phyloP scores from a whole-genome alignment of 2,797 vertebrate genomes.

The Cercopithecus neglectus region DNA sequence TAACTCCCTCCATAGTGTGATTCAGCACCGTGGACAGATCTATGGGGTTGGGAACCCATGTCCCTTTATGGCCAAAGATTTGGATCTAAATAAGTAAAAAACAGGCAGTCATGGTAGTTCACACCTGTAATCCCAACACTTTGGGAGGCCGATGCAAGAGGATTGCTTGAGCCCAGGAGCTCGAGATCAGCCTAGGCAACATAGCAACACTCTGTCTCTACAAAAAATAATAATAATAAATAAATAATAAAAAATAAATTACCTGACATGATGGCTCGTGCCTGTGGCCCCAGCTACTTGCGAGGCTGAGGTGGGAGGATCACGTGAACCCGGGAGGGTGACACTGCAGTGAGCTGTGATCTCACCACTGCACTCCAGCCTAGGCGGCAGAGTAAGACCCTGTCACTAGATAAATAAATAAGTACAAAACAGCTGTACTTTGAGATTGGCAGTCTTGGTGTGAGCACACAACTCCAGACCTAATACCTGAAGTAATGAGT shows the following conservation, averaged over 20 bases:
- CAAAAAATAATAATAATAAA: background rate
- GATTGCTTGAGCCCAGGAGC: background rate
- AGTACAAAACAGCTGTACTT: background rate
- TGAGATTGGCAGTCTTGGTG: background rate
- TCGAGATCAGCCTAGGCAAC: background rate
- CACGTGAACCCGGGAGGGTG: background rate
- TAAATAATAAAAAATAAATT: no score
- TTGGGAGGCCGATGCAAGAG: background rate
- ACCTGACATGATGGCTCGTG: background rate
- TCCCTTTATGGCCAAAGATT: background rate
- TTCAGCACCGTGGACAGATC: constrained; percentile 61
- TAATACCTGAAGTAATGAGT: constrained; percentile 61
- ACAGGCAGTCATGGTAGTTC: background rate
- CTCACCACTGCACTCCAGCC: background rate
- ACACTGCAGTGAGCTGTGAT: background rate
- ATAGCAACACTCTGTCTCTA: background rate
- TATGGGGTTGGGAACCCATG: rapidly evolving
- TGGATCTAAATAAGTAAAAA: constrained; percentile 21
- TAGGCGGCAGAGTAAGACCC: background rate
- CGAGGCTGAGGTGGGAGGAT: background rate
- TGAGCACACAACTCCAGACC: background rate
- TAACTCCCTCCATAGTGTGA: background rate
- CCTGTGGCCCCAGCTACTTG: background rate
- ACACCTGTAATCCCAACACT: background rate
- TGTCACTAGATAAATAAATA: background rate